Evolutionary conservation across 2,113 vertebrate species (phyloP).

Genomic region (Halichoerus grypus): DNA sequence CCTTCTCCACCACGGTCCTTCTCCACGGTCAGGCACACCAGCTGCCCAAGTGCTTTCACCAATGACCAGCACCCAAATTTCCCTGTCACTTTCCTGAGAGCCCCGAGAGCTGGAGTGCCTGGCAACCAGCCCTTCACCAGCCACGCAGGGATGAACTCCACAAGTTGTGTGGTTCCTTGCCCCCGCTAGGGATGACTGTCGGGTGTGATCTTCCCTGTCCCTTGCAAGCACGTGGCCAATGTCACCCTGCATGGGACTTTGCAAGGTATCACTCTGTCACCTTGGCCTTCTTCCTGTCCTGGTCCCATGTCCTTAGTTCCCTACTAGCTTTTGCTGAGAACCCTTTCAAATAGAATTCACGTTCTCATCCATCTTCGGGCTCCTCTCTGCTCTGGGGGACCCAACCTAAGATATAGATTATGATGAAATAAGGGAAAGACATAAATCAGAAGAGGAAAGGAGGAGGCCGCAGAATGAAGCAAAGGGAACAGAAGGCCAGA

Average conservation of each 20-base stretch:
- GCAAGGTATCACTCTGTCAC: too few relatives aligned
- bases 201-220: not conserved
- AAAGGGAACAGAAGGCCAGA: not conserved
- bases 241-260: not conserved
- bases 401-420: not conserved
- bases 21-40: accelerated
- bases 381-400: not conserved
- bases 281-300: not conserved
- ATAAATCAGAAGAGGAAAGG: not conserved
- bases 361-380: not conserved
- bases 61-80: not conserved
- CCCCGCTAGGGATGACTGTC: not conserved
- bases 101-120: not conserved
- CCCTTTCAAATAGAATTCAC: not conserved
- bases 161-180: not conserved
- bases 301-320: not conserved
- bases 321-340: not conserved
- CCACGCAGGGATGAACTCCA: not conserved
- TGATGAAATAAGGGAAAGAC: not conserved
- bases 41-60: too few relatives aligned
- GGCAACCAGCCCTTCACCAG: not conserved
- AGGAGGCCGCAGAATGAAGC: not conserved
- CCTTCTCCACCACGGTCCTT: accelerated
- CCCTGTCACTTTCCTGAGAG: not conserved
- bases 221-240: not conserved